These are phyloP conservation scores for Microcebus griseorufus DNA, from an alignment of 2,113 vertebrate genomes.

Conservation along the genomic window DNA sequence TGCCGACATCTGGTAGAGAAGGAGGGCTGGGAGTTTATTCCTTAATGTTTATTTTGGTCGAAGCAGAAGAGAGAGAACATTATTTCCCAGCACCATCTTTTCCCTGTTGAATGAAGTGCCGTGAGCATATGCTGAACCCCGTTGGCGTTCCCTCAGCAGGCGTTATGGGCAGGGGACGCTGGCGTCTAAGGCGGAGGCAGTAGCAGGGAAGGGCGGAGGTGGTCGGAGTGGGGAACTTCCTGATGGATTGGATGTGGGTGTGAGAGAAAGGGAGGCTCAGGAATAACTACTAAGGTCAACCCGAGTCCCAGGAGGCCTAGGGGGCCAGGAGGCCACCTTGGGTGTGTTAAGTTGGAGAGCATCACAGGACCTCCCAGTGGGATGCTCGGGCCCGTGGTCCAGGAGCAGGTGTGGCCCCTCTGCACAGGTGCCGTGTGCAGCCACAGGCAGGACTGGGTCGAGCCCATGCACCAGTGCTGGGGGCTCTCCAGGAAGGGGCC, in stretches of 20 bases:
- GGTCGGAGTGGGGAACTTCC: neutral
- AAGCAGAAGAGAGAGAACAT: neutral
- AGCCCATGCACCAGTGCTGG: neutral
- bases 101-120: neutral
- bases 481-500: neutral
- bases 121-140: neutral
- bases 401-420: neutral
- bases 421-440: neutral
- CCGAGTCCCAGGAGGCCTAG: neutral
- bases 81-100: neutral
- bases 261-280: neutral
- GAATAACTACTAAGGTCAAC: too few species aligned
- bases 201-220: neutral
- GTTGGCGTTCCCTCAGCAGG: too few species aligned
- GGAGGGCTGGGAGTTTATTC: neutral
- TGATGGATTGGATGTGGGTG: rapidly evolving
- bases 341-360: neutral
- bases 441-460: too few species aligned
- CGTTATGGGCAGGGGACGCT: neutral
- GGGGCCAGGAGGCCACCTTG: neutral
- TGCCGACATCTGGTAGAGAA: neutral
- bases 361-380: neutral
- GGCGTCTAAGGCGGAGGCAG: neutral
- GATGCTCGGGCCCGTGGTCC: neutral
- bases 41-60: neutral